phyloP scores from a whole-genome alignment of 2,888 invertebrate genomes.

The Noctua janthina region DNA sequence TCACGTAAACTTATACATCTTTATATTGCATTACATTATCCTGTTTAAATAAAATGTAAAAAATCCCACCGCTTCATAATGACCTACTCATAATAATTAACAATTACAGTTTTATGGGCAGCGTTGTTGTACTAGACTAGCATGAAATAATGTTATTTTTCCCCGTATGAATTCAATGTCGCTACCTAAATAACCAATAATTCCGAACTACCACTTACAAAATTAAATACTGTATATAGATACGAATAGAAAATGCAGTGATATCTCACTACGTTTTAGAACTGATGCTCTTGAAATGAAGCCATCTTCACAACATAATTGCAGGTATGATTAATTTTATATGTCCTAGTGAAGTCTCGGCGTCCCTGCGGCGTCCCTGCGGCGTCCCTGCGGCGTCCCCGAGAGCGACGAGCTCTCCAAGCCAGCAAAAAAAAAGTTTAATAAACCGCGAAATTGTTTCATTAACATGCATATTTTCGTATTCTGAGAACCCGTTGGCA shows the following conservation, averaged over 20 bases:
- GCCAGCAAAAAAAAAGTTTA: conserved; percentile 13
- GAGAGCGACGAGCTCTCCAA: conserved; percentile 2
- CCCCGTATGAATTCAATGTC: neutral
- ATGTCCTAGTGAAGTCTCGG: neutral
- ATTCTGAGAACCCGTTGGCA: neutral
- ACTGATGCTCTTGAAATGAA: neutral
- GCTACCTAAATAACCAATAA: neutral
- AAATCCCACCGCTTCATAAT: neutral
- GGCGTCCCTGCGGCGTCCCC: neutral
- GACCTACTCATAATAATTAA: neutral
- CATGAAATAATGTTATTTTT: neutral
- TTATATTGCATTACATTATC: neutral
- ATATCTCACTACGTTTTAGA: neutral
- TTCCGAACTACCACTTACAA: neutral
- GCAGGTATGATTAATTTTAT: neutral
- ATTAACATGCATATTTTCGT: conserved; percentile 8
- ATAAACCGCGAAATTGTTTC: conserved; percentile 25
- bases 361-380: neutral
- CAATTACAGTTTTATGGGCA: neutral
- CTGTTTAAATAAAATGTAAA: neutral
- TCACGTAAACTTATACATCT: no score
- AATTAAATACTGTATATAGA: no score
- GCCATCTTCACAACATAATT: neutral
- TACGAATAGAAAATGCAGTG: neutral
- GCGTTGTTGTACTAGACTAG: neutral